Conservation (phyloP, 2,797 vertebrate genomes). For the Aulostomus chinensis region DNA sequence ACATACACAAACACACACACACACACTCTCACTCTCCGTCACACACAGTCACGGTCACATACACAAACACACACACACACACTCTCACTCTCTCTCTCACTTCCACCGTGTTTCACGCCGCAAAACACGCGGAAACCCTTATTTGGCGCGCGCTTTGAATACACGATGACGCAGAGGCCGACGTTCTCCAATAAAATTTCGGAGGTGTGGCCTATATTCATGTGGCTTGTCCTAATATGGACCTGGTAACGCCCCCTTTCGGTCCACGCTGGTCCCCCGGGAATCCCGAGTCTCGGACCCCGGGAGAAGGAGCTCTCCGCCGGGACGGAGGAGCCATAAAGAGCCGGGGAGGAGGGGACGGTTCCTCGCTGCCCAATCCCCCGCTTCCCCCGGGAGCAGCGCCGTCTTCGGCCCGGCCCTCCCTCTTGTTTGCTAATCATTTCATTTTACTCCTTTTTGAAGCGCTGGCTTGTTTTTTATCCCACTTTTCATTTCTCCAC, state of each 20-base stretch:
- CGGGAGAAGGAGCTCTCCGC: conserved; percentile 82
- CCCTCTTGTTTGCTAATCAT: conserved; percentile 84
- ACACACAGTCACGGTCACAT: too few species aligned
- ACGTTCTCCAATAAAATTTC: conserved; percentile 58
- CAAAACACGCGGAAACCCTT: conserved; percentile 56
- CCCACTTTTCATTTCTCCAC: conserved; percentile 79
- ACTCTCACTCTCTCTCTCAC: background rate
- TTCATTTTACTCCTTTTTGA: conserved; percentile 87
- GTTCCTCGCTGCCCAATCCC: conserved; percentile 81
- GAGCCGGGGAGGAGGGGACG: conserved; percentile 80
- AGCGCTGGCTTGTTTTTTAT: conserved; percentile 80
- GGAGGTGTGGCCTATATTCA: conserved; percentile 46
- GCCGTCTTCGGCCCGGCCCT: conserved; percentile 78
- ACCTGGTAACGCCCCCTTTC: conserved; percentile 56
- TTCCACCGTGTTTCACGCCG: background rate
- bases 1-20: too few species aligned
- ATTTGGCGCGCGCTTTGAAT: conserved; percentile 41
- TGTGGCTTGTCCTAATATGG: conserved; percentile 72
- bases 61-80: too few species aligned
- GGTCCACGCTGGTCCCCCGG: conserved; percentile 67
- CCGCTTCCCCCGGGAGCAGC: conserved; percentile 77
- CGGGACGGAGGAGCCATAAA: conserved; percentile 80
- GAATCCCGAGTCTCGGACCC: conserved; percentile 70
- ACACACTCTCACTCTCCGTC: too few species aligned
- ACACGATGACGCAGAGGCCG: conserved; percentile 58